These are phyloP conservation scores for Kryptolebias marmoratus DNA, from an alignment of 2,113 vertebrate genomes.

Conservation along the genomic window DNA sequence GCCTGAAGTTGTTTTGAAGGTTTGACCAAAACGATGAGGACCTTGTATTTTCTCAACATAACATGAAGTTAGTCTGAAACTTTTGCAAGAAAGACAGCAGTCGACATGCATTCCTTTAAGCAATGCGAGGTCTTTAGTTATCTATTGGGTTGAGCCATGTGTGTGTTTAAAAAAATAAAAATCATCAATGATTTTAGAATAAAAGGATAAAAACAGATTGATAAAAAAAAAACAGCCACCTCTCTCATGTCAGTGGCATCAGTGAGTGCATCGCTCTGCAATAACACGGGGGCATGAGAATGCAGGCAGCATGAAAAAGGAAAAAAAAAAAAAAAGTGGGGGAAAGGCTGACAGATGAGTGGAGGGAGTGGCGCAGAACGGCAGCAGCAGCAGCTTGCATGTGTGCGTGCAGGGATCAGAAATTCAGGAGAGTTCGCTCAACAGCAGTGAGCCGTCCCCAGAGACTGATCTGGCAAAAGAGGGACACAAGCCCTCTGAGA, in stretches of 20 bases:
- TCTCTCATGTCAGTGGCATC: slow-evolving; percentile 32
- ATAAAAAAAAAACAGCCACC: slow-evolving; percentile 8
- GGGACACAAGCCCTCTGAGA: slow-evolving; percentile 47
- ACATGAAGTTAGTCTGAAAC: no score
- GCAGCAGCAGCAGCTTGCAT: slow-evolving; percentile 64
- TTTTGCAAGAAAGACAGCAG: no score
- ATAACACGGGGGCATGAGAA: slow-evolving; percentile 62
- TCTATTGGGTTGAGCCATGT: background rate
- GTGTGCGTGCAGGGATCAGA: slow-evolving; percentile 55
- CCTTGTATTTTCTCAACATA: no score
- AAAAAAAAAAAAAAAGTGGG: slow-evolving; percentile 37
- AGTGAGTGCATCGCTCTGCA: slow-evolving; percentile 34
- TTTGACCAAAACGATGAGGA: no score
- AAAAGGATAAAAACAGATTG: background rate
- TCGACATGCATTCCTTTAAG: no score
- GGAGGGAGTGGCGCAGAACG: slow-evolving; percentile 70
- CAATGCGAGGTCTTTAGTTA: no score
- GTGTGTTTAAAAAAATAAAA: background rate
- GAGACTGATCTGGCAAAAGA: slow-evolving; percentile 37
- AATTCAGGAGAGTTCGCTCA: slow-evolving; percentile 61
- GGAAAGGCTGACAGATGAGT: slow-evolving; percentile 64
- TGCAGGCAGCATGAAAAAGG: slow-evolving; percentile 40
- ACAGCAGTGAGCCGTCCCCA: slow-evolving; percentile 32
- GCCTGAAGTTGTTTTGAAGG: no score
- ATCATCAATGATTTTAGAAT: background rate